phyloP scores from a whole-genome alignment of 2,797 vertebrate genomes.

The Pseudochirops corinnae region DNA sequence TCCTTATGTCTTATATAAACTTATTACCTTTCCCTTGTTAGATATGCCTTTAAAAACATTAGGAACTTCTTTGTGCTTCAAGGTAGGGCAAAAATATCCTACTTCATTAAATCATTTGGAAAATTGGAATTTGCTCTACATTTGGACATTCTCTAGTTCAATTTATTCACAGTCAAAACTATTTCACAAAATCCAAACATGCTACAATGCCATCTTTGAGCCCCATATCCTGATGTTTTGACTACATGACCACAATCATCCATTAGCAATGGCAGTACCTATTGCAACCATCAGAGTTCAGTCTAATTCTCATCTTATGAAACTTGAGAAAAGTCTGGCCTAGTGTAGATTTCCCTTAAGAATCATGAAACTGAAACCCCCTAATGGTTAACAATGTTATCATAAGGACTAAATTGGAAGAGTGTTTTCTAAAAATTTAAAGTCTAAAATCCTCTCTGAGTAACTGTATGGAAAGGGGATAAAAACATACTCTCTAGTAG shows the following conservation, averaged over 20 bases:
- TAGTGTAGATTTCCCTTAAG: background rate
- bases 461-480: background rate
- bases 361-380: slow-evolving; percentile 26
- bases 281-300: slow-evolving; percentile 31
- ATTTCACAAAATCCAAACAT: slow-evolving; percentile 1
- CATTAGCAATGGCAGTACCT: slow-evolving; percentile 23
- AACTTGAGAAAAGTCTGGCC: slow-evolving; percentile 30
- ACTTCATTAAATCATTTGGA: slow-evolving; percentile 35
- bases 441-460: background rate
- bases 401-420: slow-evolving; percentile 7
- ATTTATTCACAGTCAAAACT: slow-evolving; percentile 26
- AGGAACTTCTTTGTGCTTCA: slow-evolving; percentile 13
- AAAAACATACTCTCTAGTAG: background rate
- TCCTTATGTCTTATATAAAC: background rate
- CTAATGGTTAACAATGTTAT: background rate
- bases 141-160: slow-evolving; percentile 11
- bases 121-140: slow-evolving; percentile 11
- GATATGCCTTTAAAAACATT: slow-evolving; percentile 9
- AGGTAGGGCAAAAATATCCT: background rate
- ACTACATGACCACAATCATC: background rate
- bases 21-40: background rate
- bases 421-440: background rate
- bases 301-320: slow-evolving; percentile 40
- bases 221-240: background rate
- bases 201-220: background rate